A percentile compares a stretch with the other conserved stretches of the same genome.
phyloP scores from a whole-genome alignment of 92 coral and sea anemone genomes.

The Metridium senile region DNA sequence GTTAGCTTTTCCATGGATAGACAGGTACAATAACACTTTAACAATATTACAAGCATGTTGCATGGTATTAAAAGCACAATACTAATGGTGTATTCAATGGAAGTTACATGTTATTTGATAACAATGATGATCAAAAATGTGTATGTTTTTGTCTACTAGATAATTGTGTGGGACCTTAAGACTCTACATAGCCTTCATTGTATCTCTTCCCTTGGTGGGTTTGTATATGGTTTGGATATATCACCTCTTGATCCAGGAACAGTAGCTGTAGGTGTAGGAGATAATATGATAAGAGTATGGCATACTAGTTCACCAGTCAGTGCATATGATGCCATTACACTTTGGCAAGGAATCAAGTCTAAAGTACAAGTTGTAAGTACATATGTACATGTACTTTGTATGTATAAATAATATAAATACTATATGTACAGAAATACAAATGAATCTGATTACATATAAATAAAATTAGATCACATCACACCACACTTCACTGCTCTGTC shows the following conservation, averaged over 20 bases:
- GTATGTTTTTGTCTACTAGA: constrained; percentile 34
- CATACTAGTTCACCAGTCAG: constrained; percentile 59
- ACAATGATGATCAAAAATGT: too few relatives aligned
- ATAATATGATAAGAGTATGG: constrained; percentile 96
- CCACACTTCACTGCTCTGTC: too few relatives aligned
- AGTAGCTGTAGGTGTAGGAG: constrained; percentile 93
- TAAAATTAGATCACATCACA: too few relatives aligned
- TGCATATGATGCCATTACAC: constrained; percentile 67
- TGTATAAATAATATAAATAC: too few relatives aligned
- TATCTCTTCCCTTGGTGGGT: constrained; percentile 93
- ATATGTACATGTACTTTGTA: too few relatives aligned
- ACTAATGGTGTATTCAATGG: not conserved
- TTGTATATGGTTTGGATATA: constrained; percentile 83
- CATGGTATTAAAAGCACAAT: too few relatives aligned
- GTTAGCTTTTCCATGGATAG: constrained; percentile 94
- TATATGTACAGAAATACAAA: too few relatives aligned
- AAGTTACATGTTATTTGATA: not conserved
- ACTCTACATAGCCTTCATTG: constrained; percentile 53
- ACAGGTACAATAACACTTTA: constrained; percentile 77
- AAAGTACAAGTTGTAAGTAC: constrained; percentile 95
- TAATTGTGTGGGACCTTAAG: constrained; percentile 78
- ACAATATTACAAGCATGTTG: too few relatives aligned
- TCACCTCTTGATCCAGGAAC: constrained; percentile 94
- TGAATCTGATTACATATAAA: too few relatives aligned
- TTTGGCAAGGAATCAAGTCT: constrained; percentile 96